Evolutionary conservation across 2,888 invertebrate genomes (phyloP), one percentile per base, ranked within the genome.

Genomic region (Nysson spinosus): DNA sequence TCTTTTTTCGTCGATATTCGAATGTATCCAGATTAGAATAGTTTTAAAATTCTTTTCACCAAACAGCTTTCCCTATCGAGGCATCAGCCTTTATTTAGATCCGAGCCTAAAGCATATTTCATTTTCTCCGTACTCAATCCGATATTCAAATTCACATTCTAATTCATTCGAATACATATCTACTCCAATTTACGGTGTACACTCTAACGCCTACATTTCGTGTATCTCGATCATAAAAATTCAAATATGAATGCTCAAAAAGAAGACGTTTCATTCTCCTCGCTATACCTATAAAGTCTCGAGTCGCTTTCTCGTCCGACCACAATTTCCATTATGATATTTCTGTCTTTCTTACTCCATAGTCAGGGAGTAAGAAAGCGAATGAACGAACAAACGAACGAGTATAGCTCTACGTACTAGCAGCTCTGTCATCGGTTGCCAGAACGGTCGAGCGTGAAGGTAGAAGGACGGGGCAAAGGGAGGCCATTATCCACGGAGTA

Each of bases 401-500:
- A 57, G 50, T 55, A 55, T 55, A 62, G 47, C 51, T n/a, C n/a
- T 28, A 40, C 34, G 54, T 58, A 58, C 65, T 54, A 62, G 58
- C 46, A 40, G 61, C 58, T 69, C 73, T 72, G 75, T 75, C 74
- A 69, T 75, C 72, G 75, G 75, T 75, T 72, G 72, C 72, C 69
- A 67, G 78, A 69, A 75, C 70, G 63, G 62, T 69, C 57, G 69
- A 78, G 71, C 71, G 75, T 65, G 70, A 77, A 63, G 72, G 73
- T 67, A 68, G 70, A 65, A 47, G 74, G 57, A 66, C 52, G 58
- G 72, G 57, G 39, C 55, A 55, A 65, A 60, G 69, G 65, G 66
- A 72, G 52, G 42, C 78, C 67, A 78, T 78, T 78, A 77, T 75
- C 78, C 63, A 67, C 55, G 51, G 56, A 75, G 66, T 78, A 77